A percentile compares a stretch with the other conserved stretches of the same genome.
Conservation (phyloP, 2,888 invertebrate species). For the Hemicrepidius hirtus region DNA sequence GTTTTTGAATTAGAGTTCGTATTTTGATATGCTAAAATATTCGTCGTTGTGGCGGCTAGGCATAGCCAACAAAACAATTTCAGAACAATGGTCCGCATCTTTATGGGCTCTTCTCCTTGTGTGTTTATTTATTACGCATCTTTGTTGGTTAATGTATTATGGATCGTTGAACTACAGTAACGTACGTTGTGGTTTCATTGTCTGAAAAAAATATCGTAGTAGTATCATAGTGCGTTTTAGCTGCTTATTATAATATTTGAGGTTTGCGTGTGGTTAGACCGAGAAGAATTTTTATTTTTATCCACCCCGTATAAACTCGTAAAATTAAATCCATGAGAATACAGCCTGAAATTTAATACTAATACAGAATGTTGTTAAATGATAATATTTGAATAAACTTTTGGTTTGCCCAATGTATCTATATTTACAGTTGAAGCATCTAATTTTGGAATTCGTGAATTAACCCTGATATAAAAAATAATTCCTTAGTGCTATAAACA, state of each 20-base stretch:
- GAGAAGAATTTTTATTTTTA: too few relatives aligned
- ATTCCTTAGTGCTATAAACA: too few relatives aligned
- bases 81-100: conserved; percentile 46
- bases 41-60: conserved; percentile 34
- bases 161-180: conserved; percentile 35
- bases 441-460: too few relatives aligned
- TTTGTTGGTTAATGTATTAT: conserved; percentile 31
- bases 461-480: too few relatives aligned
- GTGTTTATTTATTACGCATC: conserved; percentile 51
- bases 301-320: too few relatives aligned
- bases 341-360: too few relatives aligned
- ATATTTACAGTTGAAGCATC: too few relatives aligned
- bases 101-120: conserved; percentile 18
- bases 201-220: neutral
- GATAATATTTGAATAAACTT: too few relatives aligned
- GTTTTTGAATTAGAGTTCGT: conserved; percentile 40
- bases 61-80: conserved; percentile 45
- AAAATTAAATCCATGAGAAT: too few relatives aligned
- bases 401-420: too few relatives aligned
- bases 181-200: conserved; percentile 30
- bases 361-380: too few relatives aligned
- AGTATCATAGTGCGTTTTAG: neutral
- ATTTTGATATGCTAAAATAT: conserved; percentile 35
- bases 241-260: neutral
- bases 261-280: neutral